These are phyloP conservation scores for Falco biarmicus DNA, from an alignment of 2,797 vertebrate genomes.

Conservation along the genomic window DNA sequence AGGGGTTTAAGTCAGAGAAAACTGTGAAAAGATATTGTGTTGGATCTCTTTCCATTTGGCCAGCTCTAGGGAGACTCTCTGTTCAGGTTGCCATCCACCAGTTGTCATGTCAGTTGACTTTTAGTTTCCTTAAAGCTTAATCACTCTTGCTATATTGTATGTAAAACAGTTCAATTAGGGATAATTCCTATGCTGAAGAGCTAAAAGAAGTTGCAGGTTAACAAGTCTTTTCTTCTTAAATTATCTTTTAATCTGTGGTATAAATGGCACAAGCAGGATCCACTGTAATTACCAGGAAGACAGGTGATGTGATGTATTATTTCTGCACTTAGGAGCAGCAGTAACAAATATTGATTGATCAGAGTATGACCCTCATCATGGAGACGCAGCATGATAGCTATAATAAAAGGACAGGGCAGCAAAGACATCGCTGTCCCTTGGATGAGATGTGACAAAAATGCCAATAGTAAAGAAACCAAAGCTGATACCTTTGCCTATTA, in stretches of 20 bases:
- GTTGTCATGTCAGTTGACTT: background rate
- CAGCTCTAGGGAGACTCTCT: background rate
- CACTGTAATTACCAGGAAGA: background rate
- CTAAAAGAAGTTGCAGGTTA: background rate
- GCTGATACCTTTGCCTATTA: background rate
- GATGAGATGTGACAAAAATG: background rate
- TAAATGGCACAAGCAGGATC: background rate
- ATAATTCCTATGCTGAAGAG: background rate
- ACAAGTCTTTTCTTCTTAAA: background rate
- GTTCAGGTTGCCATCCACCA: background rate
- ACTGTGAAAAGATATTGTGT: accelerated
- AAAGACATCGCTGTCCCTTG: background rate
- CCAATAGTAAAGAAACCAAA: background rate
- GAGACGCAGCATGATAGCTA: background rate
- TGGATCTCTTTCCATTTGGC: background rate
- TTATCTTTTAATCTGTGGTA: background rate
- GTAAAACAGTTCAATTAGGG: background rate
- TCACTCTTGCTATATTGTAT: background rate
- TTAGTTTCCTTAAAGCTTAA: background rate
- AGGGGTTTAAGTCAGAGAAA: background rate
- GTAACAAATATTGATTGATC: background rate
- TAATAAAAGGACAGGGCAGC: background rate
- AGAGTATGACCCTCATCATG: background rate
- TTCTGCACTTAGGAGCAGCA: background rate
- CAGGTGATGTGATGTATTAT: background rate